A percentile compares a stretch with the other conserved stretches of the same genome.
These are phyloP conservation scores for Lycaon pictus DNA, from an alignment of 2,113 vertebrate genomes.

Conservation along the genomic window DNA sequence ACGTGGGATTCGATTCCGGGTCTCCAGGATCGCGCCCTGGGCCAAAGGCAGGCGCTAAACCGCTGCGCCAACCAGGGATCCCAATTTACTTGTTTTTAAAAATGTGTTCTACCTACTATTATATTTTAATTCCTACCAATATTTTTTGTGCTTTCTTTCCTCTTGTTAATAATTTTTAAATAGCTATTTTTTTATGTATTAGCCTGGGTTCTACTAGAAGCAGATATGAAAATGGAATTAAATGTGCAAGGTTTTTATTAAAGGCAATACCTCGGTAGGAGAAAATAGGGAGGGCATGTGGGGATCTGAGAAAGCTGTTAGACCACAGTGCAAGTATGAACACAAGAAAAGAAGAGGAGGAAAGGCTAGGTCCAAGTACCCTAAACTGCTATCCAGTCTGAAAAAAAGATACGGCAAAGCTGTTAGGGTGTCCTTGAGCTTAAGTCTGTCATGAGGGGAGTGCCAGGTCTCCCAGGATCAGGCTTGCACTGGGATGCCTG, in stretches of 20 bases:
- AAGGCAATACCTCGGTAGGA: not conserved
- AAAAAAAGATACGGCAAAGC: not conserved
- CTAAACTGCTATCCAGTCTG: not conserved
- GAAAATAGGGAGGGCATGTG: not conserved
- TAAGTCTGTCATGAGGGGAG: not conserved
- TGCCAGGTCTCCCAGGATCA: not conserved
- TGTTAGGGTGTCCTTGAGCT: not conserved
- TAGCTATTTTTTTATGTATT: not conserved
- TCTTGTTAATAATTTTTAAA: not conserved
- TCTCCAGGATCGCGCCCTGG: no score
- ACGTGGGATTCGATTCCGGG: no score
- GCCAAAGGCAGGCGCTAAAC: no score
- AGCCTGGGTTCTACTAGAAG: not conserved
- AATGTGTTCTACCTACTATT: not conserved
- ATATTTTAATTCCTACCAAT: not conserved
- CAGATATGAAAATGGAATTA: not conserved
- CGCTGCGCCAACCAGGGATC: no score
- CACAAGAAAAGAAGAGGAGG: not conserved
- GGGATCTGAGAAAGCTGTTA: not conserved
- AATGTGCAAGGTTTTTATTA: not conserved
- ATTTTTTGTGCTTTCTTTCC: not conserved
- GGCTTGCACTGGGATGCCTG: not conserved
- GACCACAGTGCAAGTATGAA: not conserved
- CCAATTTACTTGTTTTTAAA: not conserved
- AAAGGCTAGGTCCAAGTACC: no score